These are phyloP conservation scores for Taphrorychus bicolor DNA, from an alignment of 2,888 invertebrate species.

Conservation along the genomic window DNA sequence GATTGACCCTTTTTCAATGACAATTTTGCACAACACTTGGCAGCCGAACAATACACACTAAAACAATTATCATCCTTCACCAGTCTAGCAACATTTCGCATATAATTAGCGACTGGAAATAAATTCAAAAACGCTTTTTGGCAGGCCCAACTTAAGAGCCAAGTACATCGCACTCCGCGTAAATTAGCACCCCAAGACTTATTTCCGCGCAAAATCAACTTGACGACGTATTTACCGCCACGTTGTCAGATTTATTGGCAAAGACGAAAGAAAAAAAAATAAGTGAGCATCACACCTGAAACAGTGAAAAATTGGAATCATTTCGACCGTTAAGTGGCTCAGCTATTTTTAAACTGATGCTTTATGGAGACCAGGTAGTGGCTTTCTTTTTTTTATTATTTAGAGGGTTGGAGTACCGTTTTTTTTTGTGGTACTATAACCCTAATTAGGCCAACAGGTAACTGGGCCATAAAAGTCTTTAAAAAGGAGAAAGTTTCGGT, in stretches of 20 bases:
- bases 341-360: neutral
- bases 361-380: neutral
- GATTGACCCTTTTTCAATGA: no score
- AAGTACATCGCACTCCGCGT: conserved; percentile 23
- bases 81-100: neutral
- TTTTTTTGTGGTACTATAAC: neutral
- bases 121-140: conserved; percentile 38
- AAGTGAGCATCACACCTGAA: neutral
- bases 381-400: no score
- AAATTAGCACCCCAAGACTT: conserved; percentile 14
- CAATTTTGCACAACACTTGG: neutral
- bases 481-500: neutral
- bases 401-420: neutral
- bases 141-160: no score
- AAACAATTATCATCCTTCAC: neutral
- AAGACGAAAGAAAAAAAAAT: conserved; percentile 24
- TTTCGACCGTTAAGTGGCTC: neutral
- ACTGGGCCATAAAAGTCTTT: no score
- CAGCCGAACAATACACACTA: no score
- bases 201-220: conserved; percentile 41
- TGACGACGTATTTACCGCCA: conserved; percentile 44
- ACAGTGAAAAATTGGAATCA: neutral
- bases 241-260: conserved; percentile 42
- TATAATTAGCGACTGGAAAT: conserved; percentile 22
- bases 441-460: conserved; percentile 1